A percentile compares a stretch with the other conserved stretches of the same genome.
phyloP scores from a whole-genome alignment of 1,140 invertebrate species.

The Ceratina japonica region DNA sequence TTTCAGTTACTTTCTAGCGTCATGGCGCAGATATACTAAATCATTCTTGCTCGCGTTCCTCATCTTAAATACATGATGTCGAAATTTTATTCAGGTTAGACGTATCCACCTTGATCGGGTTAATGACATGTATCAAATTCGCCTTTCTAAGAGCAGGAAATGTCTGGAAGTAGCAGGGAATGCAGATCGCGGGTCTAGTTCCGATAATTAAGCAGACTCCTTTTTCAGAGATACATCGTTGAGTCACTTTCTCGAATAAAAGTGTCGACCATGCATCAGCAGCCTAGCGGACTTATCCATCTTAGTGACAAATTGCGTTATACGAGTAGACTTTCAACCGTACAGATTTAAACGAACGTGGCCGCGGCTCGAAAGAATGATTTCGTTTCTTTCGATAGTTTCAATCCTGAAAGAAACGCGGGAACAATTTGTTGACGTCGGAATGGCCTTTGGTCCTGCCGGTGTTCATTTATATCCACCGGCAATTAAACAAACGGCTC shows the following conservation, averaged over 20 bases:
- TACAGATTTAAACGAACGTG: slow-evolving; percentile 38
- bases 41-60: not conserved
- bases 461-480: slow-evolving; percentile 24
- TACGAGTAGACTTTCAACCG: not conserved
- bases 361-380: not conserved
- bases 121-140: not conserved
- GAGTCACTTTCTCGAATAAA: slow-evolving; percentile 28
- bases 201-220: slow-evolving; percentile 22
- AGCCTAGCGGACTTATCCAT: slow-evolving; percentile 18
- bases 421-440: slow-evolving; percentile 13
- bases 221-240: slow-evolving; percentile 27
- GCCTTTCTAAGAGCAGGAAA: not conserved
- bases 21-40: not conserved
- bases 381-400: not conserved
- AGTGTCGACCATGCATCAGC: not conserved
- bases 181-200: not conserved
- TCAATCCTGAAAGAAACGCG: not conserved
- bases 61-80: not conserved
- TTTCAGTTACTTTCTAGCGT: slow-evolving; percentile 3
- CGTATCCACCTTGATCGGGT: not conserved
- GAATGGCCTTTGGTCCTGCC: too few species aligned
- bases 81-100: not conserved
- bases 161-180: not conserved
- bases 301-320: slow-evolving; percentile 42
- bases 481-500: slow-evolving; percentile 19